These are phyloP conservation scores for Acanthurus lineatus DNA, from an alignment of 2,797 vertebrate species.

Conservation along the genomic window DNA sequence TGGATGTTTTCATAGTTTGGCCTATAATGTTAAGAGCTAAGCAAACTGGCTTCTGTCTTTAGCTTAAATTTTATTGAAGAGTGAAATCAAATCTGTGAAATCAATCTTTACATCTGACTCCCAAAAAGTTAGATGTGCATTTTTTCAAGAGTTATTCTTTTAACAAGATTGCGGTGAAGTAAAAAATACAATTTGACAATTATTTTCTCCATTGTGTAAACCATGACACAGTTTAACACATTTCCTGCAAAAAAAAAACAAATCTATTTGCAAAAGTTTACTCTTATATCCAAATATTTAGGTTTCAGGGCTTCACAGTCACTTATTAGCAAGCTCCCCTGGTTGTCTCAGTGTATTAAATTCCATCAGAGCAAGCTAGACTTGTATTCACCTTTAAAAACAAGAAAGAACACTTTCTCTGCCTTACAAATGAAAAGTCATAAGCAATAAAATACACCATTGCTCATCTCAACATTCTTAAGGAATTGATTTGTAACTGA, in stretches of 20 bases:
- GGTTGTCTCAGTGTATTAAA: not conserved
- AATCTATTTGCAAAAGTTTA: not conserved
- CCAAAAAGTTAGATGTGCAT: no score
- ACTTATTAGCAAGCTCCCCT: not conserved
- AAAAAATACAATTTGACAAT: not conserved
- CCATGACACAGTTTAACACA: not conserved
- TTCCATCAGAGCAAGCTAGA: not conserved
- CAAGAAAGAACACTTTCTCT: not conserved
- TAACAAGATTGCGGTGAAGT: not conserved
- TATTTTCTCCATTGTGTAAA: not conserved
- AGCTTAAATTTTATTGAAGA: not conserved
- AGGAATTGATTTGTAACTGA: no score
- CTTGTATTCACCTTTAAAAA: not conserved
- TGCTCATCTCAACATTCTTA: not conserved
- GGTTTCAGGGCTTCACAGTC: not conserved
- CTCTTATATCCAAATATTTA: not conserved
- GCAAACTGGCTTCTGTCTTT: not conserved
- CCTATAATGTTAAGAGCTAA: not conserved
- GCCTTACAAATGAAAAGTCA: conserved; percentile 6
- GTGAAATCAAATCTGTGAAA: no score
- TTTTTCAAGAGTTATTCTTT: no score
- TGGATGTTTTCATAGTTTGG: not conserved
- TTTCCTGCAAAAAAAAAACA: not conserved
- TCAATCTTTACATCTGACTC: no score
- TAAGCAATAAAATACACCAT: not conserved